Base-by-base conservation (phyloP, 1,140 invertebrate genomes). In the Hycleus phaleratus region DNA sequence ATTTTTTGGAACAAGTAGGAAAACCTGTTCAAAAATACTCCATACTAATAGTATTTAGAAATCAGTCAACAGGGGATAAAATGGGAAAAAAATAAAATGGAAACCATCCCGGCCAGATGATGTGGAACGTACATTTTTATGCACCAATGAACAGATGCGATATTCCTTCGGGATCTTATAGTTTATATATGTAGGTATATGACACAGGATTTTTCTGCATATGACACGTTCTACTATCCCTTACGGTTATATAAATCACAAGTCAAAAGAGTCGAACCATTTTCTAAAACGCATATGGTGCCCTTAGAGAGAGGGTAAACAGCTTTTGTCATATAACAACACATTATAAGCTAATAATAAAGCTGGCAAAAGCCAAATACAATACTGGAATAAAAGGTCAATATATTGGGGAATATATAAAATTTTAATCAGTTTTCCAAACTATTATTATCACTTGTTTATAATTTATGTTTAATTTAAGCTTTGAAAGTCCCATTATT, bases 111-210 rank as follows among this genome's bases (percentile, higher is more conserved):
- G 45, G 32, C 46, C 46, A n/a, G 18, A 45, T 26, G 51, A 53
- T 53, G 6, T 12, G 43, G 46, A 53, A 45, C 51, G 51, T 46
- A 53, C 46, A 53, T 53, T 53, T 46, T 53, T 53, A 42, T 53
- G 51, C 51, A 53, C 51, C 46, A 46, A 32, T 42, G 42, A 53
- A 53, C 51, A 53, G 51, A 53, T 53, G 51, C 42, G 51, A 53
- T 53, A 38, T 25, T 53, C 51, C 51, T 45, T 38, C 26, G 51
- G 42, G 51, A 45, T 45, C 46, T 53, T 32, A 39, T 53, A 53
- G 42, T 45, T 53, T 53, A 53, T 32, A 53, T 45, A 46, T 32
- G 7, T 18, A 18, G 4, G 7, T 32, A 32, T 5, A 32, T 45
- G 51, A 53, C 51, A 53, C 18, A 32, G 32, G 32, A 32, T 32